Evolutionary conservation across 30 jellyfish, hydroid and myxozoan species (phyloP).

Genomic region (Hydractinia echinata): DNA sequence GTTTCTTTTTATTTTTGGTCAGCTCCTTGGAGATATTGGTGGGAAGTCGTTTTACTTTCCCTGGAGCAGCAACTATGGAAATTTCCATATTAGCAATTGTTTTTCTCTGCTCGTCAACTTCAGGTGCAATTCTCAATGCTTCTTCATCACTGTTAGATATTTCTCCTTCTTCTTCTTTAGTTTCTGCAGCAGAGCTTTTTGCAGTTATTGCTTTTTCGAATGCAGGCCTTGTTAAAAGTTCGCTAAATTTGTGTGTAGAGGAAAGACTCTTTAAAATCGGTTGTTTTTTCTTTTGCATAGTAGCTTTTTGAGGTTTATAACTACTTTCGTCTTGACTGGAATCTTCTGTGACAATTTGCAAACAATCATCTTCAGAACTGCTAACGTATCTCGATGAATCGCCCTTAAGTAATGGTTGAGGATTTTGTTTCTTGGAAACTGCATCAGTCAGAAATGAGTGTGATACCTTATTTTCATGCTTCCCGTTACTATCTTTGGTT

Average conservation of each 20-base stretch:
- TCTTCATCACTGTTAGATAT: not conserved
- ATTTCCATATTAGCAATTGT: not conserved
- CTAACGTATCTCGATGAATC: not conserved
- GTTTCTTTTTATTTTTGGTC: not conserved
- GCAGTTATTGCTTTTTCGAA: not conserved
- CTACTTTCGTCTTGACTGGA: conserved; percentile 9
- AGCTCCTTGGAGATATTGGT: not conserved
- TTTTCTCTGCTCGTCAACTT: not conserved
- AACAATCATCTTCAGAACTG: conserved; percentile 14
- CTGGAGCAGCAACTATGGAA: too few relatives aligned
- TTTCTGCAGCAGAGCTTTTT: not conserved
- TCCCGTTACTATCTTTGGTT: too few relatives aligned
- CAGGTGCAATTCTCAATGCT: not conserved
- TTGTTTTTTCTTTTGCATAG: not conserved
- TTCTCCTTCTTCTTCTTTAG: not conserved
- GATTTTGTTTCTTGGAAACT: too few relatives aligned
- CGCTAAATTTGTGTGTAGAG: not conserved
- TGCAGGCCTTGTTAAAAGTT: not conserved
- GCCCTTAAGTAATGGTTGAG: too few relatives aligned
- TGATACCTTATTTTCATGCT: too few relatives aligned
- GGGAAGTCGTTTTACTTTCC: not conserved
- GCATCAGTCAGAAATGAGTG: too few relatives aligned
- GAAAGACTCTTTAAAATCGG: not conserved
- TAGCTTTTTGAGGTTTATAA: not conserved
- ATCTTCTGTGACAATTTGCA: not conserved